These are phyloP conservation scores for Gnathonemus longibarbis DNA, from an alignment of 2,113 vertebrate species.

Conservation along the genomic window DNA sequence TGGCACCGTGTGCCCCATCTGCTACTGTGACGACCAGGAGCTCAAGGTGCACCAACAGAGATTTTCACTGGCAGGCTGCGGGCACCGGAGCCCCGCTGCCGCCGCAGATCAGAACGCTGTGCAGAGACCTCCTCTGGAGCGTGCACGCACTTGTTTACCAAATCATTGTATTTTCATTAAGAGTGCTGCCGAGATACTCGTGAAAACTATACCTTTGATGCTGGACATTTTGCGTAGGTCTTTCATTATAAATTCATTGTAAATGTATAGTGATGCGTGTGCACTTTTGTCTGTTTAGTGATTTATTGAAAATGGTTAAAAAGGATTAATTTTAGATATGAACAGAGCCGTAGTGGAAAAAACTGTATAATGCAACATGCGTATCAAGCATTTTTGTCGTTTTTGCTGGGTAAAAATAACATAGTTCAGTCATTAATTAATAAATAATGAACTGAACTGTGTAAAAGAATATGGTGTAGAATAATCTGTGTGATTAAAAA, in stretches of 20 bases:
- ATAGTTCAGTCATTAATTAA: background rate
- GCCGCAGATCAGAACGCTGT: slow-evolving; percentile 35
- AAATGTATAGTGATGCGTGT: background rate
- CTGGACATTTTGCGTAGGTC: background rate
- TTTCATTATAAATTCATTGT: background rate
- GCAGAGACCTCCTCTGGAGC: background rate
- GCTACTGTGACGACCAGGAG: slow-evolving; percentile 48
- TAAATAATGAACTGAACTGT: background rate
- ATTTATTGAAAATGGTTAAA: background rate
- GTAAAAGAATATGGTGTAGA: background rate
- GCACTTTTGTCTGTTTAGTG: background rate
- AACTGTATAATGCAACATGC: background rate
- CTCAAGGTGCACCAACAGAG: slow-evolving; percentile 51
- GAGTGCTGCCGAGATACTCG: slow-evolving; percentile 8
- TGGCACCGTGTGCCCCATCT: slow-evolving; percentile 59
- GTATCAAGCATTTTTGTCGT: background rate
- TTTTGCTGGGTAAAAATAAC: background rate
- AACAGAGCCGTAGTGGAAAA: background rate
- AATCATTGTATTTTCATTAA: slow-evolving; percentile 29
- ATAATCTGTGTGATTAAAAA: background rate
- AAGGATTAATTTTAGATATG: background rate
- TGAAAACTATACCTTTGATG: background rate
- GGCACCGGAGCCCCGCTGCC: slow-evolving; percentile 45
- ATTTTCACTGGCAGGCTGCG: slow-evolving; percentile 43
- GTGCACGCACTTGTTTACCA: slow-evolving; percentile 12